Evolutionary conservation across 2,888 invertebrate species (phyloP), one percentile per base, ranked within the genome.

Genomic region (Tetrapedia diversipes): DNA sequence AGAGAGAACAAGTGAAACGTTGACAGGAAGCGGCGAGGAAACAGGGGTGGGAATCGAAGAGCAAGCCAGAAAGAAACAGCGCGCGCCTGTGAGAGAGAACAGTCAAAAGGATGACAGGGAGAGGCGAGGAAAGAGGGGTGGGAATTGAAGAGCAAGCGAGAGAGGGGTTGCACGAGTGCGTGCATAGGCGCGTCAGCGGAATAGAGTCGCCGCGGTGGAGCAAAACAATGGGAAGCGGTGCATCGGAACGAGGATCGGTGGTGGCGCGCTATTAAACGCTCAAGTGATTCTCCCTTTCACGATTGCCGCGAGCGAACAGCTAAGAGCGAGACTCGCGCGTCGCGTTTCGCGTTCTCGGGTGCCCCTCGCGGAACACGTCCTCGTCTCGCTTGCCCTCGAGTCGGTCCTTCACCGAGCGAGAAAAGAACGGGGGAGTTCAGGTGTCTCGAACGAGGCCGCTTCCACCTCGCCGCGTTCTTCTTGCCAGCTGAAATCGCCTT

Each of bases 251-350:
- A 78, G 81, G 77, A 81, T 84, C 80, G 81, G 75, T 69, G 79
- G 77, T 77, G 80, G 79, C 78, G 79, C 74, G 80, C 86, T 81
- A 83, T 85, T 86, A 86, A 86, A 86, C 80, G 85, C 82, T 86
- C 79, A 81, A 85, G 80, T 79, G 82, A 79, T 76, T 49, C 56
- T 39, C 22, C 57, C 27, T 63, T 54, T 57, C 47, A 27, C 49
- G 47, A 47, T 49, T 8, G 8, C 10, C 37, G 27, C 29, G 29
- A 22, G 3, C 49, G 8, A 6, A 0, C 19, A 39, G 39, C 39
- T 41, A 29, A 51, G 49, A 6, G 60, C 10, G 22, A 60, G 49
- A 63, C 29, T 10, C 7, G 10, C 39, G 37, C 10, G 8, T 29
- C 29, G 41, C 56, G 37, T 29, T 29, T 29, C 29, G 24, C n/a